phyloP scores from a whole-genome alignment of 2,888 invertebrate species.

The Lamellibrachia satsuma region DNA sequence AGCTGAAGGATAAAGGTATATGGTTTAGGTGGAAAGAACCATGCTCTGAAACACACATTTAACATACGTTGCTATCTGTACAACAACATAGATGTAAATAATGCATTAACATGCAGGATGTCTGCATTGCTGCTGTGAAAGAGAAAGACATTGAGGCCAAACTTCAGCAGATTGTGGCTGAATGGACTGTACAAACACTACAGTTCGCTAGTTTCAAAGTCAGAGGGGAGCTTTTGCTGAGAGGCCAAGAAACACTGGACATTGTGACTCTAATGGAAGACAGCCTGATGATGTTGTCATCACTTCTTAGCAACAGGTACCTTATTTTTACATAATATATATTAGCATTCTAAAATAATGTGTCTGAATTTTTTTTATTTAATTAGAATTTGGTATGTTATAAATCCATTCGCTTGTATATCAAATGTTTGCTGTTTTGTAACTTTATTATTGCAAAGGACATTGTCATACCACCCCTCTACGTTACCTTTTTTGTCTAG shows the following conservation, averaged over 20 bases:
- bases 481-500: too few species aligned
- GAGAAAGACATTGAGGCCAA: conserved; percentile 92
- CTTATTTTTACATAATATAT: background rate
- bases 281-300: conserved; percentile 86
- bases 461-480: too few species aligned
- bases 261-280: conserved; percentile 83
- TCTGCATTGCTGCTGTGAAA: conserved; percentile 88
- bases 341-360: background rate
- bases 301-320: conserved; percentile 84
- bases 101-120: conserved; percentile 72
- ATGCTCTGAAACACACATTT: conserved; percentile 26
- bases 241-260: conserved; percentile 75
- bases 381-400: too few species aligned
- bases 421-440: too few species aligned
- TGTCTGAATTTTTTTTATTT: too few species aligned
- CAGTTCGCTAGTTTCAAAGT: conserved; percentile 80
- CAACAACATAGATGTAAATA: background rate
- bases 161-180: conserved; percentile 80
- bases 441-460: too few species aligned
- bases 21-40: background rate
- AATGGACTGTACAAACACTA: conserved; percentile 81
- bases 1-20: background rate
- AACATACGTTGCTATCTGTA: background rate
- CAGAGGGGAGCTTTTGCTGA: conserved; percentile 83
- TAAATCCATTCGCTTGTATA: too few species aligned